A percentile compares a stretch with the other conserved stretches of the same genome.
Evolutionary conservation across 2,797 vertebrate genomes (phyloP).

Genomic region (Enoplosus armatus): DNA sequence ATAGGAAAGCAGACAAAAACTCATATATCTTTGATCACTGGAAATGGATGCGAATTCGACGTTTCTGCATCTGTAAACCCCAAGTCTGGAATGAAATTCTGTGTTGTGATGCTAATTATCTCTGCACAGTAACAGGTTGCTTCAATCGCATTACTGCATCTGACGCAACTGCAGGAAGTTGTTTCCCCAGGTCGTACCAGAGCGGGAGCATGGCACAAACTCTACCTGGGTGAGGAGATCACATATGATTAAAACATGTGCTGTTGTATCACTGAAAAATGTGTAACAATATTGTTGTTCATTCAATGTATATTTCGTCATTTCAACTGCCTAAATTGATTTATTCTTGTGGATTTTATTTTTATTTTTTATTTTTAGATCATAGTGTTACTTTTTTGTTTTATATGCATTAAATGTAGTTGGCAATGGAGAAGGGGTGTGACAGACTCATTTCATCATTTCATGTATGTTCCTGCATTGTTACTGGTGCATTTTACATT

Average conservation of each 20-base stretch:
- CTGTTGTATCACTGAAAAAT: neutral
- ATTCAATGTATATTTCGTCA: neutral
- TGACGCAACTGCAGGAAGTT: constrained; percentile 15
- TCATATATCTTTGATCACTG: constrained; percentile 71
- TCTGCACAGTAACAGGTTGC: constrained; percentile 40
- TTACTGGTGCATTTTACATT: neutral
- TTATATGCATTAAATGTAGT: neutral
- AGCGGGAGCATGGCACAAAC: neutral
- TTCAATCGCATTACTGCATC: constrained; percentile 19
- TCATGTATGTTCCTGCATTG: too few species aligned
- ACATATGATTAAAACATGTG: neutral
- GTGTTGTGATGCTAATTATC: constrained; percentile 66
- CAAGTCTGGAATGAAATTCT: constrained; percentile 36
- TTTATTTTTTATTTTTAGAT: neutral
- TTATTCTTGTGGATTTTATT: neutral
- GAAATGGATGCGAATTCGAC: constrained; percentile 63
- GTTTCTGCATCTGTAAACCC: constrained; percentile 54
- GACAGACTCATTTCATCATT: too few species aligned
- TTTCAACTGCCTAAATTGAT: neutral
- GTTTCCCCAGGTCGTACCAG: neutral
- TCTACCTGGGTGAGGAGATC: neutral
- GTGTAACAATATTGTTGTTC: neutral
- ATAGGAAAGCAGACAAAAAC: constrained; percentile 45
- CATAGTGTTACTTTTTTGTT: neutral
- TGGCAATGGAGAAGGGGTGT: neutral